phyloP scores from a whole-genome alignment of 2,888 invertebrate species.

The Epinotia nisella region DNA sequence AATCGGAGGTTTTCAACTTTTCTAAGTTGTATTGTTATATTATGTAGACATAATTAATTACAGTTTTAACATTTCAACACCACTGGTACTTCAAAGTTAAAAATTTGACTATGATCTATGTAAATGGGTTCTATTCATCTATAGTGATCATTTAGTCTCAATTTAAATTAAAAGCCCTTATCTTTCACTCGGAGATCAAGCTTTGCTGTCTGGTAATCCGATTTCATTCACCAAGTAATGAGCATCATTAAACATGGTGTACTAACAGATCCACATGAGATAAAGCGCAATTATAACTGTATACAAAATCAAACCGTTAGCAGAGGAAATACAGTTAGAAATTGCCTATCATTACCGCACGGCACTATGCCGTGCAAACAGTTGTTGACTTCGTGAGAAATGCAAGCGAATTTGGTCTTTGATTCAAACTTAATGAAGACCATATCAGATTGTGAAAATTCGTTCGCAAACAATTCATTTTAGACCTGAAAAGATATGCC shows the following conservation, averaged over 20 bases:
- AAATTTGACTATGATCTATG: no score
- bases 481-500: slow-evolving; percentile 80
- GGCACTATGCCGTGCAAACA: not conserved
- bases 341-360: not conserved
- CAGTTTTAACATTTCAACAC: no score
- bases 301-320: slow-evolving; percentile 47
- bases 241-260: slow-evolving; percentile 71
- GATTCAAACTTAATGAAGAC: slow-evolving; percentile 53
- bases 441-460: slow-evolving; percentile 55
- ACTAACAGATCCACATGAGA: slow-evolving; percentile 50
- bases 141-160: slow-evolving; percentile 47
- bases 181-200: slow-evolving; percentile 71
- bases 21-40: no score
- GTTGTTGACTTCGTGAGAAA: slow-evolving; percentile 30
- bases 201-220: slow-evolving; percentile 72
- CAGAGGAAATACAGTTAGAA: slow-evolving; percentile 36
- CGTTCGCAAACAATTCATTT: slow-evolving; percentile 67
- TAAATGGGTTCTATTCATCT: not conserved
- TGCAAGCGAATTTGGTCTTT: slow-evolving; percentile 60
- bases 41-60: no score
- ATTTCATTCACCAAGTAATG: slow-evolving; percentile 79
- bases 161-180: slow-evolving; percentile 65
- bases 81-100: no score
- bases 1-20: no score
- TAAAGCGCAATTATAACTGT: slow-evolving; percentile 42